Percentiles rank a stretch among this genome's conserved stretches.
Conservation (phyloP, 2,113 vertebrate species). For the Ibidorhyncha struthersii region DNA sequence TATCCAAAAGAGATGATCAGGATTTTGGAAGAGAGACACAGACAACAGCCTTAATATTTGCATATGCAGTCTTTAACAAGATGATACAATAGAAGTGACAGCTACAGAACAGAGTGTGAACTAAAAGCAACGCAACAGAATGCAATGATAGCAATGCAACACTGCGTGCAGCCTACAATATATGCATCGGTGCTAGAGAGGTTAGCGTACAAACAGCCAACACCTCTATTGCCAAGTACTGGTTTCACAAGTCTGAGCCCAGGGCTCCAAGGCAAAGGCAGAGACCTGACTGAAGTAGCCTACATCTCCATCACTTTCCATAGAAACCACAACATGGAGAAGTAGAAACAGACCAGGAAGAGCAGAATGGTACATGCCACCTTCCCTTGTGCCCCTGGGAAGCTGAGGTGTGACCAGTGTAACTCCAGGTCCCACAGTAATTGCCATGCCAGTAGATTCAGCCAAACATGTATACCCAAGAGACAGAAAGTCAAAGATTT, state of each 20-base stretch:
- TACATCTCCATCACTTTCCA: not conserved
- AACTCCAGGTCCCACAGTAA: not conserved
- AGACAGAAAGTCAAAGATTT: not conserved
- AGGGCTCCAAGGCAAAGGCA: not conserved
- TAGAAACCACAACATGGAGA: not conserved
- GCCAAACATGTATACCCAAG: not conserved
- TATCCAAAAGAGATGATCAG: not conserved
- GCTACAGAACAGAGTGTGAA: not conserved
- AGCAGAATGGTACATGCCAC: not conserved
- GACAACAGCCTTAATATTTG: not conserved
- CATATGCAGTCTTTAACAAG: not conserved
- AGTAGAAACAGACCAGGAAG: not conserved
- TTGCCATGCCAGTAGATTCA: not conserved
- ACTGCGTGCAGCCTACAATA: rapidly evolving
- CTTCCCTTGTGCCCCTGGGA: not conserved
- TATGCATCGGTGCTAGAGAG: not conserved
- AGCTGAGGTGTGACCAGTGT: not conserved
- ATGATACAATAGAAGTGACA: not conserved
- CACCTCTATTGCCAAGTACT: not conserved
- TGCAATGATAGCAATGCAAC: not conserved
- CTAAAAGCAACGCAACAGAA: not conserved
- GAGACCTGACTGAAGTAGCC: not conserved
- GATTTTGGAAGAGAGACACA: not conserved
- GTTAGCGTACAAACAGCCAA: not conserved
- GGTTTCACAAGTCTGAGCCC: not conserved